Conservation (phyloP, 1,140 invertebrate species). For the Euschistus heros region DNA sequence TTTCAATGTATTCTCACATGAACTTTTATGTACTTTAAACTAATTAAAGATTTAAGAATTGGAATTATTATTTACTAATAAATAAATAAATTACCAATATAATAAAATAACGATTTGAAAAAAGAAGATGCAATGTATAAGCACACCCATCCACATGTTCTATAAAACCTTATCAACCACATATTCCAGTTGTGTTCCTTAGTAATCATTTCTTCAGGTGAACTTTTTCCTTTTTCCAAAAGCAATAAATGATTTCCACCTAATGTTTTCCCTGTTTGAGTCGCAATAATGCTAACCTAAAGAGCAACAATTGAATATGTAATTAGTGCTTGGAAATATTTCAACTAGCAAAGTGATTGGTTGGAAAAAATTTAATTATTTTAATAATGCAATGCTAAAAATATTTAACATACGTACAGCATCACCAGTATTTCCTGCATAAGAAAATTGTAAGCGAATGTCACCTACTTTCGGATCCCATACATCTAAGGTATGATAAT, state of each 20-base stretch:
- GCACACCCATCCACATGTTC: constrained; percentile 18
- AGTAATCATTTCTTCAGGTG: constrained; percentile 19
- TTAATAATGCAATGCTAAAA: background rate
- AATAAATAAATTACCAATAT: background rate
- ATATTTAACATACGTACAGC: constrained; percentile 42
- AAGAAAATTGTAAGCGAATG: constrained; percentile 70
- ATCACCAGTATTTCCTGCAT: constrained; percentile 64
- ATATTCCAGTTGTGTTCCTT: constrained; percentile 21
- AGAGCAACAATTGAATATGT: background rate
- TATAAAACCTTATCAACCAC: constrained; percentile 18
- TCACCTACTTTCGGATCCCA: constrained; percentile 74
- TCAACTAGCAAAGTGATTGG: background rate
- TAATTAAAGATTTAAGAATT: no score
- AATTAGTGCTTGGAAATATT: background rate
- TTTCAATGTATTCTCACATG: no score
- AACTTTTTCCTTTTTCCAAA: constrained; percentile 17
- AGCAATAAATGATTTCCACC: constrained; percentile 11
- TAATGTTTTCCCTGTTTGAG: constrained; percentile 15
- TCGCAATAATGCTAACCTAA: constrained; percentile 24
- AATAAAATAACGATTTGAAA: background rate
- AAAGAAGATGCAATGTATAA: constrained; percentile 8
- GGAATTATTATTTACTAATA: no score
- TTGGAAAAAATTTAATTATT: background rate
- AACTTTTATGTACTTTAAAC: no score
- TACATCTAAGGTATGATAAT: constrained; percentile 73